phyloP scores from a whole-genome alignment of 2,888 invertebrate species.

The Branchellion lobata region DNA sequence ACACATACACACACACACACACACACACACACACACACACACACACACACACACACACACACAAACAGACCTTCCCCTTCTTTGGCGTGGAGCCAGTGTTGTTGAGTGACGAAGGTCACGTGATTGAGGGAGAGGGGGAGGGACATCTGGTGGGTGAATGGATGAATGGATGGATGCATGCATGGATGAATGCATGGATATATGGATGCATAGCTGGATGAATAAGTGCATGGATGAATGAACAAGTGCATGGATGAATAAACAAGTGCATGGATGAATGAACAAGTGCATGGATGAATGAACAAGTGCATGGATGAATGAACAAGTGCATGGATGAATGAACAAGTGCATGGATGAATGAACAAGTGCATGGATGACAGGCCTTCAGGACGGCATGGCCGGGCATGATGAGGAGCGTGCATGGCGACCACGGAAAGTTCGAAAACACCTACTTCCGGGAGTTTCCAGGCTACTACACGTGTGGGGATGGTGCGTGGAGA shows the following conservation, averaged over 20 bases:
- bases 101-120: conserved; percentile 81
- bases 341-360: not conserved
- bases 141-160: conserved; percentile 75
- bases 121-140: conserved; percentile 78
- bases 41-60: not conserved
- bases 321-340: not conserved
- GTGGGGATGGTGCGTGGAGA: conserved; percentile 81
- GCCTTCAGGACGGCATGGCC: conserved; percentile 90
- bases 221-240: not conserved
- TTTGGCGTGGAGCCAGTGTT: conserved; percentile 89
- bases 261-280: conserved; percentile 54
- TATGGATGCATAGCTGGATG: not conserved
- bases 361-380: no score
- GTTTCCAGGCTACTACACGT: conserved; percentile 94
- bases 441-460: conserved; percentile 85
- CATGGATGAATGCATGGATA: not conserved
- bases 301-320: not conserved
- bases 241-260: no score
- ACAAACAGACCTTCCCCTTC: conserved; percentile 83
- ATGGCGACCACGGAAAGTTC: conserved; percentile 76
- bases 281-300: not conserved
- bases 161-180: not conserved
- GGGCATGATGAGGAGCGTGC: conserved; percentile 92
- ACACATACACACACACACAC: no score
- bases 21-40: no score